Conservation (phyloP, 23 tunicate species). For the Styela plicata region DNA sequence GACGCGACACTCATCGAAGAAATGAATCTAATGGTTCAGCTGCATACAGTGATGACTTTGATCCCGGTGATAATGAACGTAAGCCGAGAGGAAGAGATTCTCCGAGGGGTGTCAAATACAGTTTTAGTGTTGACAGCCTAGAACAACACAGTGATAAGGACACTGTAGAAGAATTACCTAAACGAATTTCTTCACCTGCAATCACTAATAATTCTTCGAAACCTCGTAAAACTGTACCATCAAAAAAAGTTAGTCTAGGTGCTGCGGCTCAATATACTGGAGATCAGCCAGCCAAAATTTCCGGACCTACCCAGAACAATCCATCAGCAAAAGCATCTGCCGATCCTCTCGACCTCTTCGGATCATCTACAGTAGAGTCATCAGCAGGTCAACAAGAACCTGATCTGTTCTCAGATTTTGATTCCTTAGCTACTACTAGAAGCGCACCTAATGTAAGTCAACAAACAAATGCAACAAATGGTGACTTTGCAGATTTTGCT, state of each 20-base stretch:
- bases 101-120: conserved; percentile 25
- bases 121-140: conserved; percentile 18
- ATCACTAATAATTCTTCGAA: conserved; percentile 21
- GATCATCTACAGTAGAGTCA: conserved; percentile 30
- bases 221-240: not conserved
- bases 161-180: conserved; percentile 32
- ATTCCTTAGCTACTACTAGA: conserved; percentile 13
- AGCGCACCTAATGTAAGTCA: not conserved
- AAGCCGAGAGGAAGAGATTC: conserved; percentile 9
- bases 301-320: not conserved
- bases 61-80: conserved; percentile 48
- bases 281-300: conserved; percentile 26
- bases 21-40: conserved; percentile 40
- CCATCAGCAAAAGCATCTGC: not conserved
- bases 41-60: conserved; percentile 76
- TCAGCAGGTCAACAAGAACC: conserved; percentile 20
- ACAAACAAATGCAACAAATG: not conserved
- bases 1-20: conserved; percentile 13
- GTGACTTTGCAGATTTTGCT: conserved; percentile 25
- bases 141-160: conserved; percentile 37
- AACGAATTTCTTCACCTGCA: conserved; percentile 22
- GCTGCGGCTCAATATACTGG: conserved; percentile 90
- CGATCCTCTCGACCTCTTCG: conserved; percentile 63
- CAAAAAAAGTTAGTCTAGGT: conserved; percentile 61
- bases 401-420: conserved; percentile 23